A percentile compares a stretch with the other conserved stretches of the same genome.
Evolutionary conservation across 2,888 invertebrate genomes (phyloP).

Genomic region (Andrena bicolor): DNA sequence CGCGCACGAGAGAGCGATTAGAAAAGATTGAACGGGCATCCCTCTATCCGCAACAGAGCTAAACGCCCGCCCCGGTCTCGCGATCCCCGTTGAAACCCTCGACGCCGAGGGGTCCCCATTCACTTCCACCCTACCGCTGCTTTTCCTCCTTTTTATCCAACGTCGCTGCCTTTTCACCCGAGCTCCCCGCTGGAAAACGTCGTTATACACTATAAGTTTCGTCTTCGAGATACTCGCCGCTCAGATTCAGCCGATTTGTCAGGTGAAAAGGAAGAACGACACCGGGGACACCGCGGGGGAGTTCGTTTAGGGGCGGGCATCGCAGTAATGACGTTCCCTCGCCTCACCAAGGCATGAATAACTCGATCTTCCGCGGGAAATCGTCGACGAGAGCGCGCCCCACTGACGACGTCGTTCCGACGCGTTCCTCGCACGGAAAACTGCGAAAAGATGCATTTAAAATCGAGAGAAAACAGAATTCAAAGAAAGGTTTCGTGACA

Average conservation of each 20-base stretch:
- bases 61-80: constrained; percentile 31
- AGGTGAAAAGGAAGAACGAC: constrained; percentile 45
- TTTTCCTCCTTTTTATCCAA: constrained; percentile 35
- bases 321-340: constrained; percentile 48
- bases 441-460: constrained; percentile 32
- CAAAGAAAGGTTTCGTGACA: not conserved
- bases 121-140: constrained; percentile 29
- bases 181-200: constrained; percentile 41
- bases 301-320: constrained; percentile 26
- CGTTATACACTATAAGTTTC: constrained; percentile 53
- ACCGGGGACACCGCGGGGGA: not conserved
- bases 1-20: constrained; percentile 43
- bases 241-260: constrained; percentile 56
- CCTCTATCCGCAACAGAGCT: constrained; percentile 12
- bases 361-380: constrained; percentile 40
- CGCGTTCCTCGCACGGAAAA: constrained; percentile 6
- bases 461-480: not conserved
- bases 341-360: constrained; percentile 46
- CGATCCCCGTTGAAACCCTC: constrained; percentile 46
- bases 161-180: constrained; percentile 47
- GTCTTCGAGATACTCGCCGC: constrained; percentile 49
- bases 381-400: constrained; percentile 30
- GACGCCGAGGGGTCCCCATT: constrained; percentile 24
- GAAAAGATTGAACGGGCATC: constrained; percentile 44
- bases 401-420: constrained; percentile 5